phyloP scores from a whole-genome alignment of 2,888 invertebrate species.

The Hypselothyrea guttata region DNA sequence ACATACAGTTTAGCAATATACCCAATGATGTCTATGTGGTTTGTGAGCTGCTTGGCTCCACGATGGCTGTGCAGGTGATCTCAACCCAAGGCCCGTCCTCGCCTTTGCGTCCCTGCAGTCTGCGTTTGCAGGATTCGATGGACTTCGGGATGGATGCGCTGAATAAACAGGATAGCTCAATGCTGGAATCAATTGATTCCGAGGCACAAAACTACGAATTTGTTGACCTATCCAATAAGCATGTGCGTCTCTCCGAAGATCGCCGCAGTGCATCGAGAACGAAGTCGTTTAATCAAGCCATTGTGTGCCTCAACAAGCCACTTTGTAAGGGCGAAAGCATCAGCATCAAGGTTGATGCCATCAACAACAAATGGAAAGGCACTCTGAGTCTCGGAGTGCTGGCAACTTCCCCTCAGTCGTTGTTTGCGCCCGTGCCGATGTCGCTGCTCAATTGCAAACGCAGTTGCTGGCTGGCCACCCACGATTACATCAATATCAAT shows the following conservation, averaged over 20 bases:
- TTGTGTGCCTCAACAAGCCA: slow-evolving; percentile 87
- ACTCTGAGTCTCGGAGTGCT: slow-evolving; percentile 91
- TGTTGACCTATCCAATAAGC: slow-evolving; percentile 92
- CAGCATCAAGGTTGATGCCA: slow-evolving; percentile 88
- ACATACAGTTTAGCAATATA: slow-evolving; percentile 88
- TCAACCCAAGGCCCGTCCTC: slow-evolving; percentile 84
- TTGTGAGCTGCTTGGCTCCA: slow-evolving; percentile 91
- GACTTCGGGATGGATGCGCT: slow-evolving; percentile 85
- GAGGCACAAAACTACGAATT: slow-evolving; percentile 86
- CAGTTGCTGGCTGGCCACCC: slow-evolving; percentile 90
- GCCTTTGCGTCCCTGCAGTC: slow-evolving; percentile 82
- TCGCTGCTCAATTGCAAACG: slow-evolving; percentile 87
- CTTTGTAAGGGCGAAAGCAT: slow-evolving; percentile 87
- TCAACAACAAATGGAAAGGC: slow-evolving; percentile 90
- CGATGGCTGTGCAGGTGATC: slow-evolving; percentile 89
- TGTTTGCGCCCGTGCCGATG: slow-evolving; percentile 48
- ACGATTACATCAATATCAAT: slow-evolving; percentile 91
- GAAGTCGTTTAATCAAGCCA: slow-evolving; percentile 92
- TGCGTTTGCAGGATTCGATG: slow-evolving; percentile 85
- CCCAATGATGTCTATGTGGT: slow-evolving; percentile 93
- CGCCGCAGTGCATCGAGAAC: slow-evolving; percentile 88
- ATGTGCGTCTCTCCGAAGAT: slow-evolving; percentile 87
- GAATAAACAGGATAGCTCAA: slow-evolving; percentile 82
- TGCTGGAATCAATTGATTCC: slow-evolving; percentile 82
- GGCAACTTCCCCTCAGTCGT: slow-evolving; percentile 86